Evolutionary conservation across 1,140 invertebrate species (phyloP), one percentile per base, ranked within the genome.

Genomic region (Heliconius himera): DNA sequence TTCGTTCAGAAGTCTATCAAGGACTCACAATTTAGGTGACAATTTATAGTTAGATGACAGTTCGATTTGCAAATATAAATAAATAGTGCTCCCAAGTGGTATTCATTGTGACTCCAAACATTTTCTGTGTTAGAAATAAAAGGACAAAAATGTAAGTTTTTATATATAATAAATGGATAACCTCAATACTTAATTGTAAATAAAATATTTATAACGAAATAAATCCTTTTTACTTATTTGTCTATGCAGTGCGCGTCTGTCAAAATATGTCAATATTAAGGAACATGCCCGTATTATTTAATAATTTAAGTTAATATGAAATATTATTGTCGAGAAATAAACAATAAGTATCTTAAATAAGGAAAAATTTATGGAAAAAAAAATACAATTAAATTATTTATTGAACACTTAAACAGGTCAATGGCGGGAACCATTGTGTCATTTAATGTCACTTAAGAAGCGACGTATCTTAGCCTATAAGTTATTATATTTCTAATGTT

Each of bases 261-360:
- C 80, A 78, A 74, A 81, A 74, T 73, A 71, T 80, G 78, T 80
- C 78, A 80, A 76, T 80, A 76, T 66, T 29, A 66, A 66, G 13
- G 60, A 66, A 66, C 22, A 26, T 29, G 22, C 22, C 26, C 29
- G 8, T 66, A 66, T 66, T 16, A 29, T 51, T 13, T 66, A 29
- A 66, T 66, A 41, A 73, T 73, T 26, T 26, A 26, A 49, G 72
- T 49, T 26, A 26, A 18, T 73, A 26, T 29, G 2, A 26, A 77
- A 26, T 13, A 22, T 66, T 29, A 22, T 66, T 22, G 9, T 56
- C 8, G 3, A 66, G 60, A 4, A 6, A 66, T 11, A 66, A 11
- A 11, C 1, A 26, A 29, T 66, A 11, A n/a, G 9, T 22, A n/a
- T 22, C 22, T 56, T 56, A 22, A 56, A 22, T 11, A 22, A 22